These are phyloP conservation scores for Zaprionus inermis DNA, from an alignment of 1,140 invertebrate species.

Conservation along the genomic window DNA sequence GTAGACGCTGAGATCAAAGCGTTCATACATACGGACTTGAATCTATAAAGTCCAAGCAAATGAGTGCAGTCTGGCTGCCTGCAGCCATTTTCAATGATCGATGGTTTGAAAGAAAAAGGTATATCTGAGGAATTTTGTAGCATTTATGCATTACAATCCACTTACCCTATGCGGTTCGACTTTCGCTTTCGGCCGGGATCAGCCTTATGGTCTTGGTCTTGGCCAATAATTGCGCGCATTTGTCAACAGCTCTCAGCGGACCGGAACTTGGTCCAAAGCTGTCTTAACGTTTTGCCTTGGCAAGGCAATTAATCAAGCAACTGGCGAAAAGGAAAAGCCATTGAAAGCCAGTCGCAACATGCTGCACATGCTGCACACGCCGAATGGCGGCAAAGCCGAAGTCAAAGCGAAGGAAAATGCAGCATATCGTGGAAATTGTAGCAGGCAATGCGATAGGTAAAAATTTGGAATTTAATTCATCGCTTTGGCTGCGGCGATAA, in stretches of 20 bases:
- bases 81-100: too few relatives aligned
- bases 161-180: not conserved
- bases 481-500: slow-evolving; percentile 53
- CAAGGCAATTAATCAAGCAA: slow-evolving; percentile 72
- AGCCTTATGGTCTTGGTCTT: slow-evolving; percentile 6
- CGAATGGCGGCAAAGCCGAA: slow-evolving; percentile 19
- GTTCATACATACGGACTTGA: not conserved
- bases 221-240: slow-evolving; percentile 40
- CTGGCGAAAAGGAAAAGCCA: slow-evolving; percentile 51
- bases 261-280: slow-evolving; percentile 58
- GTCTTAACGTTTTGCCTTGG: slow-evolving; percentile 51
- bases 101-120: too few relatives aligned
- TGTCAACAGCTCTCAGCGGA: slow-evolving; percentile 51
- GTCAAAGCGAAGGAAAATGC: slow-evolving; percentile 16
- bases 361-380: not conserved
- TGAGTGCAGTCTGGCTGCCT: too few relatives aligned
- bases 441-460: slow-evolving; percentile 46
- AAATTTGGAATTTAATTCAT: slow-evolving; percentile 69
- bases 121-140: not conserved
- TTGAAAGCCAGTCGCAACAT: slow-evolving; percentile 30
- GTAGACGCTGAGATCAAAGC: not conserved
- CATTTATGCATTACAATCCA: not conserved
- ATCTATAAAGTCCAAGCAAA: too few relatives aligned
- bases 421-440: slow-evolving; percentile 44
- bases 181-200: slow-evolving; percentile 25